A percentile compares a stretch with the other conserved stretches of the same genome.
These are phyloP conservation scores for Rhabdomys dilectus DNA, from an alignment of 2,113 vertebrate genomes.

Conservation along the genomic window DNA sequence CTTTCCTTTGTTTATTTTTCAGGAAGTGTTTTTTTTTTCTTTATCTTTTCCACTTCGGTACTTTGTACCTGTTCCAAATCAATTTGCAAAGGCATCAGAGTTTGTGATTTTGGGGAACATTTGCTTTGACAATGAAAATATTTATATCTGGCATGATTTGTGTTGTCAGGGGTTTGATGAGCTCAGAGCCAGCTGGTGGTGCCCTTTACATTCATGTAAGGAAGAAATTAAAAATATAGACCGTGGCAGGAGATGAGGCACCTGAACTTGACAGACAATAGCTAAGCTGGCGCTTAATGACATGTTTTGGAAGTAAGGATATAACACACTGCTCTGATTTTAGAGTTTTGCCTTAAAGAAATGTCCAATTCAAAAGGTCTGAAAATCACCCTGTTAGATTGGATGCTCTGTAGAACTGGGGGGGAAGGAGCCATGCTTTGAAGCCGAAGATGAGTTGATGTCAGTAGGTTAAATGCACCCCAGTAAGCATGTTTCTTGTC, in stretches of 20 bases:
- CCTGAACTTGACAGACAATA: neutral
- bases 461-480: neutral
- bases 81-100: slow-evolving; percentile 72
- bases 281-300: slow-evolving; percentile 27
- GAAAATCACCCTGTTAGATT: neutral
- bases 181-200: slow-evolving; percentile 54
- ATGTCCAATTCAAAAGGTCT: neutral
- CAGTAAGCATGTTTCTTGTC: slow-evolving; percentile 5
- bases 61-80: slow-evolving; percentile 67
- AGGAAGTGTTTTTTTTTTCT: neutral
- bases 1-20: neutral
- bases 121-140: slow-evolving; percentile 69
- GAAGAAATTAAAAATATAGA: slow-evolving; percentile 52
- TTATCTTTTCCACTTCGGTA: slow-evolving; percentile 6
- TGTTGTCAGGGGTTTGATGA: slow-evolving; percentile 67
- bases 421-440: neutral
- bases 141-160: slow-evolving; percentile 70
- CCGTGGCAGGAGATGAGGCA: slow-evolving; percentile 1
- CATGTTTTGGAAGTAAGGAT: slow-evolving; percentile 47
- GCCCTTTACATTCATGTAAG: slow-evolving; percentile 60
- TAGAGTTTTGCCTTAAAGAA: slow-evolving; percentile 54
- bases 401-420: neutral
- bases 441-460: slow-evolving; percentile 14
- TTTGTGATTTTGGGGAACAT: slow-evolving; percentile 74
- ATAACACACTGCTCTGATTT: slow-evolving; percentile 42